A percentile compares a stretch with the other conserved stretches of the same genome.
phyloP scores from a whole-genome alignment of 2,888 invertebrate genomes.

The Agrotis ipsilon region DNA sequence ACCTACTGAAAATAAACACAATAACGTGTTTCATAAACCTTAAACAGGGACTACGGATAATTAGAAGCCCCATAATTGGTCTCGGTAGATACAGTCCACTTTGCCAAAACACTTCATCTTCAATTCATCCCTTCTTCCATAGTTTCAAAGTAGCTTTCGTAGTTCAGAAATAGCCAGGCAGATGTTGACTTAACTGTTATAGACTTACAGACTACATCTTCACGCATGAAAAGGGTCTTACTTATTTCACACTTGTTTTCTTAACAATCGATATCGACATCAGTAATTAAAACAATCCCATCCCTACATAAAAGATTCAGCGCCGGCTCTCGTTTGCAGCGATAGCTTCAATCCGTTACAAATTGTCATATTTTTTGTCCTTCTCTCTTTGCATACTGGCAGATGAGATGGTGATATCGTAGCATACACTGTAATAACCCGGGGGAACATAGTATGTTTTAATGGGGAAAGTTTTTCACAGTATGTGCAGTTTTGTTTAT shows the following conservation, averaged over 20 bases:
- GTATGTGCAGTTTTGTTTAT: neutral
- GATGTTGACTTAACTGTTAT: too few relatives aligned
- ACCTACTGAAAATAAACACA: too few relatives aligned
- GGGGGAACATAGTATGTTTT: neutral
- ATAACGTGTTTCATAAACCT: too few relatives aligned
- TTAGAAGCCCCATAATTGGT: too few relatives aligned
- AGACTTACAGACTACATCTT: too few relatives aligned
- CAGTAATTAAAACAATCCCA: slow-evolving; percentile 48
- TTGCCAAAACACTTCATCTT: too few relatives aligned
- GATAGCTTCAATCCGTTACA: slow-evolving; percentile 65
- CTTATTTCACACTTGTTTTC: neutral
- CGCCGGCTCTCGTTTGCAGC: slow-evolving; percentile 72
- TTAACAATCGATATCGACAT: slow-evolving; percentile 53
- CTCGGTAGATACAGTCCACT: too few relatives aligned
- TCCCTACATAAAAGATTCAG: slow-evolving; percentile 69
- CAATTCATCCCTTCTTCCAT: too few relatives aligned
- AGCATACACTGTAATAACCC: neutral
- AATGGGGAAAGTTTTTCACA: neutral
- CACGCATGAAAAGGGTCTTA: too few relatives aligned
- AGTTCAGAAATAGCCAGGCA: too few relatives aligned
- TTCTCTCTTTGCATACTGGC: slow-evolving; percentile 37
- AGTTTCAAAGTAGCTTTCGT: too few relatives aligned
- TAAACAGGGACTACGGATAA: too few relatives aligned
- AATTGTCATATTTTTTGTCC: slow-evolving; percentile 63
- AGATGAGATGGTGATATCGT: slow-evolving; percentile 38